Evolutionary conservation across 2,888 invertebrate genomes (phyloP).

Genomic region (Strigamia crassipes): DNA sequence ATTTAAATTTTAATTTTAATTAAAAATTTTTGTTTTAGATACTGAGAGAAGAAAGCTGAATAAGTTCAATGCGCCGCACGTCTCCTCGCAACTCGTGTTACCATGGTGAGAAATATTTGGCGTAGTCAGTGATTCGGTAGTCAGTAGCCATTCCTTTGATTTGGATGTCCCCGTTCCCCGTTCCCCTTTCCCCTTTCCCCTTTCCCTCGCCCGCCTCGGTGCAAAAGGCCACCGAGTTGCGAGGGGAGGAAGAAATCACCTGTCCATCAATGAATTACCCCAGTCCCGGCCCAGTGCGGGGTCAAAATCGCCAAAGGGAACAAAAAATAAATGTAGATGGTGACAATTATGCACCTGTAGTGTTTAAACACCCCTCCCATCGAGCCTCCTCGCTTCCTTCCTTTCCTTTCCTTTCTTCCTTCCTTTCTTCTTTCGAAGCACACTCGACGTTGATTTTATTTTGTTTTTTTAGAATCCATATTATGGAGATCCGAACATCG

Average conservation of each 20-base stretch:
- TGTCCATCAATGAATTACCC: constrained; percentile 10
- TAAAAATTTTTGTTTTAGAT: too few relatives aligned
- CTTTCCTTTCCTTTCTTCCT: not conserved
- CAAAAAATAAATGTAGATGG: not conserved
- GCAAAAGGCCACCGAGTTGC: not conserved
- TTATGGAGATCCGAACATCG: not conserved
- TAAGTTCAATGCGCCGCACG: not conserved
- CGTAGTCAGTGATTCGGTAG: not conserved
- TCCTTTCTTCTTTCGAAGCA: not conserved
- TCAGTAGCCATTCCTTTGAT: constrained; percentile 20
- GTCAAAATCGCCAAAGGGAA: not conserved
- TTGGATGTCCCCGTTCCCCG: not conserved
- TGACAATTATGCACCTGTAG: constrained; percentile 24
- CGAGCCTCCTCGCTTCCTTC: not conserved
- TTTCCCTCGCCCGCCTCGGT: not conserved
- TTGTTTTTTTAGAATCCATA: not conserved
- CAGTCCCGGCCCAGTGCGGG: not conserved
- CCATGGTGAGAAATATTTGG: constrained; percentile 17
- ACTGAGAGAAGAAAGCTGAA: not conserved
- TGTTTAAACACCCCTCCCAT: not conserved
- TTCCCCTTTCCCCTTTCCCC: not conserved
- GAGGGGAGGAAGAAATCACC: not conserved
- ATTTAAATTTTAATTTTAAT: too few relatives aligned
- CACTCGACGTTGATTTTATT: not conserved
- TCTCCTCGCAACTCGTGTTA: not conserved